These are phyloP conservation scores for Chaetodon auriga DNA, from an alignment of 2,113 vertebrate genomes.

Conservation along the genomic window DNA sequence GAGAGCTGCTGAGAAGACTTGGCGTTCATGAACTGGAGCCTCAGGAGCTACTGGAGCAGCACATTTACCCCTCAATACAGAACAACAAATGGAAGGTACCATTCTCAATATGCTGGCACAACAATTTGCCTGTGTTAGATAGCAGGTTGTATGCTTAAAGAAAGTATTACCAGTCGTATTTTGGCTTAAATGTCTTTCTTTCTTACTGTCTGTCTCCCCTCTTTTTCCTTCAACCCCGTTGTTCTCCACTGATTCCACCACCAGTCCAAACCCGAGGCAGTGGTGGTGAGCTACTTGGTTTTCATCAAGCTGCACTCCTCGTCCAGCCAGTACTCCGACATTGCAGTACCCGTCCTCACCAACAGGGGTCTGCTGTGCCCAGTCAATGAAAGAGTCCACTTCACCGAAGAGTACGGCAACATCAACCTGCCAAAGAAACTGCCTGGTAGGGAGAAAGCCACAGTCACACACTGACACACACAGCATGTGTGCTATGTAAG, in stretches of 20 bases:
- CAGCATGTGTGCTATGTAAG: conserved; percentile 24
- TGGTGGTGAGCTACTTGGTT: conserved; percentile 84
- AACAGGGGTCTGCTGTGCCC: conserved; percentile 81
- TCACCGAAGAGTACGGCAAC: conserved; percentile 83
- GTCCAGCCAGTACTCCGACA: conserved; percentile 63
- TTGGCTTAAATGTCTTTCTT: background rate
- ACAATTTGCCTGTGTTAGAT: background rate
- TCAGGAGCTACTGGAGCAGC: conserved; percentile 82
- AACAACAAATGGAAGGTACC: conserved; percentile 83
- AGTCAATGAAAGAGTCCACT: conserved; percentile 76
- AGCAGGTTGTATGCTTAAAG: background rate
- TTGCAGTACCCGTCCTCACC: conserved; percentile 82
- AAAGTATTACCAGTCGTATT: background rate
- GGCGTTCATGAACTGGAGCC: conserved; percentile 85
- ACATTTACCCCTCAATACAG: conserved; percentile 83
- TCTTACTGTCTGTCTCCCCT: background rate
- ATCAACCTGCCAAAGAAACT: conserved; percentile 51
- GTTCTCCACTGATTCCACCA: background rate
- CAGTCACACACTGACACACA: background rate
- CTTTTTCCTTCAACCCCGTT: background rate
- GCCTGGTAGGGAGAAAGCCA: background rate
- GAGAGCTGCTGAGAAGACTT: conserved; percentile 82
- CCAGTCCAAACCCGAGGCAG: conserved; percentile 78
- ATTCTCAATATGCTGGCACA: background rate
- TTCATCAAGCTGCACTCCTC: conserved; percentile 85